Percentiles rank a stretch among this genome's conserved stretches.
Conservation (phyloP, 2,797 vertebrate genomes). For the Amphiprion clarkii region DNA sequence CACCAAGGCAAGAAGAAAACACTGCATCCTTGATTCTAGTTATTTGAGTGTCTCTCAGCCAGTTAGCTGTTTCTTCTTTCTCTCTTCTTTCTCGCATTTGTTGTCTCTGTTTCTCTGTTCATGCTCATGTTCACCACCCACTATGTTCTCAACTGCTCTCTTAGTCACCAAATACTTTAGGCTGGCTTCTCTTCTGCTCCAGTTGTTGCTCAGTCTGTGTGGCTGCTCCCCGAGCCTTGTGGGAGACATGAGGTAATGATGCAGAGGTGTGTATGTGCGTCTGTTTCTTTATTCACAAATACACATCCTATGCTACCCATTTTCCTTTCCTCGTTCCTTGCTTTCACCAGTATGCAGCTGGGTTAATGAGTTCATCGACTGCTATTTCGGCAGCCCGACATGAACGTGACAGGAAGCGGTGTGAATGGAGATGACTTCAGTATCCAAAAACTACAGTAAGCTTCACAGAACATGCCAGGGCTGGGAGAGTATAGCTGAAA, state of each 20-base stretch:
- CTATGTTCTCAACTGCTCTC: constrained; percentile 46
- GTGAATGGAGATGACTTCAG: not conserved
- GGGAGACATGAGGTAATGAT: constrained; percentile 63
- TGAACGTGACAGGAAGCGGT: not conserved
- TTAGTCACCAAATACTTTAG: constrained; percentile 68
- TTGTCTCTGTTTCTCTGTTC: constrained; percentile 12
- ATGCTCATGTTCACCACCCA: constrained; percentile 48
- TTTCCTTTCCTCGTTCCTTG: constrained; percentile 2
- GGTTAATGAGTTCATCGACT: constrained; percentile 29
- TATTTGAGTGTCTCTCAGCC: constrained; percentile 17
- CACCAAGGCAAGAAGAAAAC: not conserved
- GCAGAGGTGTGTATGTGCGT: constrained; percentile 48
- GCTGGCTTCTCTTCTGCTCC: constrained; percentile 74
- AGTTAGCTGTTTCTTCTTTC: constrained; percentile 21
- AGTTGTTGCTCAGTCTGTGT: constrained; percentile 67
- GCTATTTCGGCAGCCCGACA: not conserved
- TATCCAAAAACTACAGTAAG: not conserved
- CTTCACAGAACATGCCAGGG: not conserved
- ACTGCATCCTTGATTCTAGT: constrained; percentile 8
- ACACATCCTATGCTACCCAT: constrained; percentile 16
- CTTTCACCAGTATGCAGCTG: not conserved
- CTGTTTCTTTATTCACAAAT: constrained; percentile 26
- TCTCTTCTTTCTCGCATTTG: constrained; percentile 17
- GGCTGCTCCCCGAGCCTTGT: constrained; percentile 53
- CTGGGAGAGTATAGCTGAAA: too few species aligned